These are phyloP conservation scores for Phyllotreta cruciferae DNA, from an alignment of 2,888 invertebrate species.

Conservation along the genomic window DNA sequence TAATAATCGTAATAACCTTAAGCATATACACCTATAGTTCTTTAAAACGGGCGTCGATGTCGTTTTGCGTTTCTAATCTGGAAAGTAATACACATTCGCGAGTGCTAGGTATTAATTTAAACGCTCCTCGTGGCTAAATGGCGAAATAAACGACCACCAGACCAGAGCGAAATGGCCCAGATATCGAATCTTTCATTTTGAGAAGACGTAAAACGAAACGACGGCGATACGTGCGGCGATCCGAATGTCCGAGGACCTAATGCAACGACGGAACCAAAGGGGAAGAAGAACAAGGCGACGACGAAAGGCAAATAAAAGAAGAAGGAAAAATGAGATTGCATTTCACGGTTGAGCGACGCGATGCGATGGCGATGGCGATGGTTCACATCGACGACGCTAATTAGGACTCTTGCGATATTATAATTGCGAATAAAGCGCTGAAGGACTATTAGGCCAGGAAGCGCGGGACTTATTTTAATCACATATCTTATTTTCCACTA, in stretches of 20 bases:
- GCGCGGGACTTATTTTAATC: not conserved
- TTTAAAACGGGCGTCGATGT: too few relatives aligned
- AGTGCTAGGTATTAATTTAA: constrained; percentile 9
- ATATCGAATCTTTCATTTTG: constrained; percentile 13
- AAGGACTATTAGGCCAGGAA: constrained; percentile 5
- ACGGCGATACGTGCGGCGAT: constrained; percentile 16
- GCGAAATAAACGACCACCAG: not conserved
- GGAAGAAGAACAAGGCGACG: constrained; percentile 40
- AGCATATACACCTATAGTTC: too few relatives aligned
- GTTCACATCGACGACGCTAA: constrained; percentile 55
- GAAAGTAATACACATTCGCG: too few relatives aligned
- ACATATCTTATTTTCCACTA: too few relatives aligned
- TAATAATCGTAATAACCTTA: too few relatives aligned
- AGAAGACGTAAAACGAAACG: constrained; percentile 18
- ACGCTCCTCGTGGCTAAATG: constrained; percentile 3
- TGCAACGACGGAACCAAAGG: constrained; percentile 19
- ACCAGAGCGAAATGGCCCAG: not conserved
- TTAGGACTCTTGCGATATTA: constrained; percentile 44
- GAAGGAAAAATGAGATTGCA: constrained; percentile 49
- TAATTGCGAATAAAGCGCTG: constrained; percentile 3
- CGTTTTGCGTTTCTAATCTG: too few relatives aligned
- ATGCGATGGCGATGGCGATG: constrained; percentile 29
- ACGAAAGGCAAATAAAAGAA: constrained; percentile 15
- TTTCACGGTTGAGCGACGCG: constrained; percentile 56
- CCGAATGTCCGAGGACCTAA: constrained; percentile 19